Percentiles rank a stretch among this genome's conserved stretches.
These are phyloP conservation scores for Protonemura montana DNA, from an alignment of 2,888 invertebrate genomes.

Conservation along the genomic window DNA sequence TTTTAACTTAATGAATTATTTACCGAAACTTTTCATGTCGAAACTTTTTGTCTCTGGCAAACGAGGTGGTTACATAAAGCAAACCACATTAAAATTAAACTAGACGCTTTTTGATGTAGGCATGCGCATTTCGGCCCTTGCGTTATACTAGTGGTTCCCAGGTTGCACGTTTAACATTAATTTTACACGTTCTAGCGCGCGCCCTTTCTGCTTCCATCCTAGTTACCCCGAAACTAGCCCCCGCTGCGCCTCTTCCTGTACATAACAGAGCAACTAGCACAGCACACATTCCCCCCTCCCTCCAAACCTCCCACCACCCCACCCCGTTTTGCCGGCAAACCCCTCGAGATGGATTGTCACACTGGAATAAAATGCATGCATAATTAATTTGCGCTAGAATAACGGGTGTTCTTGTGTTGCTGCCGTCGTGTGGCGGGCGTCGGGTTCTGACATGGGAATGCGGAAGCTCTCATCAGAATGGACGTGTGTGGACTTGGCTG, in stretches of 20 bases:
- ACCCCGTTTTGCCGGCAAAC: not conserved
- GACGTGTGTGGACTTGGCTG: not conserved
- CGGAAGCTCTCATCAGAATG: not conserved
- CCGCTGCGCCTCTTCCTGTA: not conserved
- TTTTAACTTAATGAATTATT: not conserved
- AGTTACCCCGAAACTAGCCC: constrained; percentile 9
- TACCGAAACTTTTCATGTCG: not conserved
- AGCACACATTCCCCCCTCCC: not conserved
- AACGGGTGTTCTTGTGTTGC: constrained; percentile 4
- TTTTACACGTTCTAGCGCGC: constrained; percentile 24
- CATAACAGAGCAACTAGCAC: constrained; percentile 18
- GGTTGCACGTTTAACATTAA: constrained; percentile 34
- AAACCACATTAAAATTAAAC: constrained; percentile 4
- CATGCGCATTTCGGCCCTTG: constrained; percentile 8
- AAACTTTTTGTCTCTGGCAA: not conserved
- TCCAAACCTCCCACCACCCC: not conserved
- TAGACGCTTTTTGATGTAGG: not conserved
- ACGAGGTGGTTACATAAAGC: not conserved
- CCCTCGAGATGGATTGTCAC: constrained; percentile 33
- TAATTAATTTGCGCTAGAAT: constrained; percentile 27
- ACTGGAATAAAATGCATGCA: constrained; percentile 31
- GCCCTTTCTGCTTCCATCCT: constrained; percentile 23
- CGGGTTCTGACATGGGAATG: not conserved
- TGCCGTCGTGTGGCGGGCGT: not conserved
- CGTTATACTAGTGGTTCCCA: constrained; percentile 32